phyloP scores from a whole-genome alignment of 1,140 invertebrate species.

The Drosophila pectinifera region DNA sequence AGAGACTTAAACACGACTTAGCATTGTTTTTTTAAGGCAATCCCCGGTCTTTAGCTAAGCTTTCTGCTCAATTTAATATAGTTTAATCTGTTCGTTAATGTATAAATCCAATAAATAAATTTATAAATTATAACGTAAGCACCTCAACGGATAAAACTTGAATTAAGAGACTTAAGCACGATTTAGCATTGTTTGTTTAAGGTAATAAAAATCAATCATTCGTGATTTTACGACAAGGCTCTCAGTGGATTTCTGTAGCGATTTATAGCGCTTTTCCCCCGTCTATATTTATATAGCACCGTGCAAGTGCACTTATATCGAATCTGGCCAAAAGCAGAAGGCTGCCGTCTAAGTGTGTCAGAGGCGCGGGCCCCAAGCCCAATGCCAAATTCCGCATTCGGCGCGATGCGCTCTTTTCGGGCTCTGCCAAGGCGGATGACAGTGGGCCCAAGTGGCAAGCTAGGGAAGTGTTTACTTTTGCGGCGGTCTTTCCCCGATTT shows the following conservation, averaged over 20 bases:
- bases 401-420: conserved; percentile 40
- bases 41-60: too few relatives aligned
- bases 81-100: not conserved
- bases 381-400: conserved; percentile 74
- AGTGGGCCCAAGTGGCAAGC: conserved; percentile 16
- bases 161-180: not conserved
- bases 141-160: not conserved
- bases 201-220: conserved; percentile 5
- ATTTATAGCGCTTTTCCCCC: conserved; percentile 7
- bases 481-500: conserved; percentile 18
- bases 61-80: not conserved
- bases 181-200: not conserved
- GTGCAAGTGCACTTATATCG: conserved; percentile 28
- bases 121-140: not conserved
- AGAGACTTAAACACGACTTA: not conserved
- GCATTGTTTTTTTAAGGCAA: not conserved
- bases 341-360: conserved; percentile 55
- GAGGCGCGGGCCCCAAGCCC: conserved; percentile 43
- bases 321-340: conserved; percentile 45
- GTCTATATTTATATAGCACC: conserved; percentile 20
- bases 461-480: conserved; percentile 13
- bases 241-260: not conserved
- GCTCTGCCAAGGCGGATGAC: conserved; percentile 45
- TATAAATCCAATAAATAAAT: not conserved
- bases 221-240: not conserved